phyloP scores from a whole-genome alignment of 2,113 vertebrate genomes.

The Dolichotis patagonum region DNA sequence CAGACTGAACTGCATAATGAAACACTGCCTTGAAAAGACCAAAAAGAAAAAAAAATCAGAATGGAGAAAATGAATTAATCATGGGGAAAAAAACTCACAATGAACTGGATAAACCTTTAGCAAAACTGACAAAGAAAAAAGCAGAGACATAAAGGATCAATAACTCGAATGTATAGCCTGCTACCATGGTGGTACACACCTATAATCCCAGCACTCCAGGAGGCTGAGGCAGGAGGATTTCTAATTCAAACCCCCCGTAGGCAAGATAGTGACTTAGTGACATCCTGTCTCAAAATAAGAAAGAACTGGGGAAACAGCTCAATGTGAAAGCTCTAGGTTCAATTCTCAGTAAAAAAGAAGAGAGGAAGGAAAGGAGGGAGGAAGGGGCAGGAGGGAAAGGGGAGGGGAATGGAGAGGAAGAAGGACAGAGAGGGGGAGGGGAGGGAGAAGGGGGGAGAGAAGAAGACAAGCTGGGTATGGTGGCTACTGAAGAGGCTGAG shows the following conservation, averaged over 20 bases:
- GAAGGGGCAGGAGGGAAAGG: too few species aligned
- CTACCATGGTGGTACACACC: neutral
- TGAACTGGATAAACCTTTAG: neutral
- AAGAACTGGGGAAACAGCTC: neutral
- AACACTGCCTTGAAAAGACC: too few species aligned
- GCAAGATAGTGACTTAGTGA: neutral
- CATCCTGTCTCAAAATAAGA: neutral
- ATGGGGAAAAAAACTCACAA: neutral
- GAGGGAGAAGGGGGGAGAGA: too few species aligned
- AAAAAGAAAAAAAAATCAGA: neutral
- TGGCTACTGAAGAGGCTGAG: neutral
- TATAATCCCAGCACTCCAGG: neutral
- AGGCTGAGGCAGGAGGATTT: neutral
- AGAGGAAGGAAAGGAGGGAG: too few species aligned
- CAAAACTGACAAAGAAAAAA: neutral
- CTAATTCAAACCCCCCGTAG: neutral
- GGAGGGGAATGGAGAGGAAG: too few species aligned
- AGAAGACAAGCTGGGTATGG: too few species aligned
- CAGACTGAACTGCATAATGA: too few species aligned
- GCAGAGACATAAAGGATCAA: neutral
- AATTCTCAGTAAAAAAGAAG: neutral
- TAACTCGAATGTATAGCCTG: neutral
- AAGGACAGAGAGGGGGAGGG: too few species aligned
- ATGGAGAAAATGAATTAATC: neutral
- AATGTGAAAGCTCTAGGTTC: neutral